These are phyloP conservation scores for Mionectes macconnelli DNA, from an alignment of 2,113 vertebrate species.

Conservation along the genomic window DNA sequence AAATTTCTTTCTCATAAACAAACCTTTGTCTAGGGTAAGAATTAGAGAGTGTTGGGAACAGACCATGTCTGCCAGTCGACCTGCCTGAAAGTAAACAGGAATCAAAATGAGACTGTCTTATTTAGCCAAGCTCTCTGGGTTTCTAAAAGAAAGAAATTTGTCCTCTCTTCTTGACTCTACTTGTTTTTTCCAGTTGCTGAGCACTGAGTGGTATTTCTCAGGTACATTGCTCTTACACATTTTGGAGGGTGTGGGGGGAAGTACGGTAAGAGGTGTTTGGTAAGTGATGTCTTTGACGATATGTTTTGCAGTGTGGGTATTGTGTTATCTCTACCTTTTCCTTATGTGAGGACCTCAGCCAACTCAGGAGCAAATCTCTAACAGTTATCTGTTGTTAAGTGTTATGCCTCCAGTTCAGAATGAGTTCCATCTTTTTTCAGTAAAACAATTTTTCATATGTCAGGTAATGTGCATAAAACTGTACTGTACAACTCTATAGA, in stretches of 20 bases:
- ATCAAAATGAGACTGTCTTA: neutral
- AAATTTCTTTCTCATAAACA: neutral
- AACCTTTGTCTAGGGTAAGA: neutral
- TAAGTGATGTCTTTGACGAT: neutral
- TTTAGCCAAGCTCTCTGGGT: neutral
- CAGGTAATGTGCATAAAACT: neutral
- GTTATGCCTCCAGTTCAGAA: neutral
- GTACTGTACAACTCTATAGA: neutral
- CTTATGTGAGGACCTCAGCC: neutral
- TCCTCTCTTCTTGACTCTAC: neutral
- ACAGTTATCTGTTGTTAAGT: neutral
- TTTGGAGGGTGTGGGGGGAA: fast-evolving
- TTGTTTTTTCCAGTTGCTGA: neutral
- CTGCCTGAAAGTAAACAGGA: neutral
- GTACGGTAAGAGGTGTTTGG: neutral
- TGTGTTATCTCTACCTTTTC: neutral
- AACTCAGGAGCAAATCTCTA: neutral
- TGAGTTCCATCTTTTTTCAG: neutral
- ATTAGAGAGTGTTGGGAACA: neutral
- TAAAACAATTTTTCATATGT: neutral
- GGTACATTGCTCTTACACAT: neutral
- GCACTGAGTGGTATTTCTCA: neutral
- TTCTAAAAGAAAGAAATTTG: neutral
- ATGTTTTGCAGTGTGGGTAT: fast-evolving
- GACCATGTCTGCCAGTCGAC: neutral